Evolutionary conservation across 2,113 vertebrate species (phyloP).

Genomic region (Ardeotis arabs): DNA sequence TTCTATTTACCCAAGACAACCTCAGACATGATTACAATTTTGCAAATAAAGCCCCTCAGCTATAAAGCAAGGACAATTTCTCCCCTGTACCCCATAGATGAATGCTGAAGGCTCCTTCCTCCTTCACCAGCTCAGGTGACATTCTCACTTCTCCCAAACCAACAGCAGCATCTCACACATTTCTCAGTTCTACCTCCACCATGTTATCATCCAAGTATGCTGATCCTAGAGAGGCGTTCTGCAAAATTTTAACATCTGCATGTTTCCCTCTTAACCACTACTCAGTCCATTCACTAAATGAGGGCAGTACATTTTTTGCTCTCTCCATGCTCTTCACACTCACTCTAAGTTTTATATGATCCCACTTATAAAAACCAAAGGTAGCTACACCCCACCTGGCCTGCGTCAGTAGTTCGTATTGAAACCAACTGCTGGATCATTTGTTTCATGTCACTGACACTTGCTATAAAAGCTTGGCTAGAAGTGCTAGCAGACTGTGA

Average conservation of each 20-base stretch:
- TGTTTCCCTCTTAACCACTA: not conserved
- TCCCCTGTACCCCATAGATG: accelerated
- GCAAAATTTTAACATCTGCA: not conserved
- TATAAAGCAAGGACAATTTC: not conserved
- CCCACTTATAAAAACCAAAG: not conserved
- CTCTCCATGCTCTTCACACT: not conserved
- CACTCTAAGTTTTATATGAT: not conserved
- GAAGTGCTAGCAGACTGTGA: not conserved
- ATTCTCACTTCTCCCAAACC: accelerated
- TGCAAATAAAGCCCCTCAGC: not conserved
- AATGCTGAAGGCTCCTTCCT: not conserved
- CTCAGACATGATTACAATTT: not conserved
- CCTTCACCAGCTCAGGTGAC: not conserved
- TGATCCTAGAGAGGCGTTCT: not conserved
- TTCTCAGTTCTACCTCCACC: no score
- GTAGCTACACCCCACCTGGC: not conserved
- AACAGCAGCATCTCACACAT: not conserved
- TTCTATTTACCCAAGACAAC: not conserved
- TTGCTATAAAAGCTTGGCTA: constrained; percentile 2
- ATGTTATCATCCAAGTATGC: not conserved
- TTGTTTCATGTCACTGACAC: not conserved
- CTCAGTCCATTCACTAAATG: not conserved
- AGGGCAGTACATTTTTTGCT: not conserved
- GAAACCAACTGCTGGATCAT: not conserved
- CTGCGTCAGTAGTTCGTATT: not conserved